phyloP scores from a whole-genome alignment of 2,888 invertebrate species.

The Chymomyza amoena region DNA sequence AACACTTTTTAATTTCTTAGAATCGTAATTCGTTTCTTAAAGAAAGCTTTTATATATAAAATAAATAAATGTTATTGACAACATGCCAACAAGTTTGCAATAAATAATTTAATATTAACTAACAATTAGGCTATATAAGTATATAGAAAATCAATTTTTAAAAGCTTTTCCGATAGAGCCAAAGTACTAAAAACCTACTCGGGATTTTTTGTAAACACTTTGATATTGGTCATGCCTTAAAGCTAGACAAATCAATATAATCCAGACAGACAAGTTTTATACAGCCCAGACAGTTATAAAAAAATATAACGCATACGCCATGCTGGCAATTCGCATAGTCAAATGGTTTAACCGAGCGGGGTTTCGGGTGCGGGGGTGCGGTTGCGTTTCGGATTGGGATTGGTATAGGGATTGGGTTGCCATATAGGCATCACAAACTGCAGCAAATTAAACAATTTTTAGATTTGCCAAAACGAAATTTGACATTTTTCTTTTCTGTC shows the following conservation, averaged over 20 bases:
- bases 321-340: constrained; percentile 2
- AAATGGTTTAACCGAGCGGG: background rate
- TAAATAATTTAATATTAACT: no score
- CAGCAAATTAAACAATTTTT: constrained; percentile 71
- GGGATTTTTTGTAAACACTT: background rate
- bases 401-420: background rate
- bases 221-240: background rate
- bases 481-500: constrained; percentile 2
- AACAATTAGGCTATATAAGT: no score
- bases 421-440: background rate
- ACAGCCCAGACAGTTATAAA: background rate
- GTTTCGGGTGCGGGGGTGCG: background rate
- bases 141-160: no score
- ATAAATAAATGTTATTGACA: no score
- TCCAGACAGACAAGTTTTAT: constrained; percentile 2
- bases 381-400: no score
- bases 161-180: no score
- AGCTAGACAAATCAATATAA: constrained; percentile 2
- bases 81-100: no score
- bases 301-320: constrained; percentile 4
- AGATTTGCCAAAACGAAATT: constrained; percentile 49
- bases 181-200: background rate
- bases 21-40: no score
- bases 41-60: no score
- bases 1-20: no score